Evolutionary conservation across 1,140 invertebrate species (phyloP).

Genomic region (Scaptomyza montana): DNA sequence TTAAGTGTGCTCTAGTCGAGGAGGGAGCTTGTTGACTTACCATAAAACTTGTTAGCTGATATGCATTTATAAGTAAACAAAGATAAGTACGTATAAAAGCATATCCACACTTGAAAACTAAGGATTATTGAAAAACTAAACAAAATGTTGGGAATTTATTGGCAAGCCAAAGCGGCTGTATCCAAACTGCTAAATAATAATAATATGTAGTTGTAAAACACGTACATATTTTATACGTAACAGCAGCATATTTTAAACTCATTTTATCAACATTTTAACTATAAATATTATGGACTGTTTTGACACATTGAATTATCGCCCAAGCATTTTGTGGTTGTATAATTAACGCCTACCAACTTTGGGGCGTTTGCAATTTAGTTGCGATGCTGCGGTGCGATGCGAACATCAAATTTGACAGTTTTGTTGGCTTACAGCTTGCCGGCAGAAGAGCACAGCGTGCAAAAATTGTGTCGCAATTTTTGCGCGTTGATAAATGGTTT

Average conservation of each 20-base stretch:
- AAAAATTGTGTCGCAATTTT: constrained; percentile 61
- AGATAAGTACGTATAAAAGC: too few species aligned
- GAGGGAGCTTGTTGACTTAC: not conserved
- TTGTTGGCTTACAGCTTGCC: constrained; percentile 58
- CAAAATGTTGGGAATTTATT: too few species aligned
- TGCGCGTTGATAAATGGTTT: constrained; percentile 64
- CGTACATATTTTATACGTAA: not conserved
- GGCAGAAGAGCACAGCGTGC: constrained; percentile 58
- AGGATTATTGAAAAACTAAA: too few species aligned
- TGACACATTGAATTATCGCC: constrained; percentile 45
- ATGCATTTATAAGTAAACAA: not conserved
- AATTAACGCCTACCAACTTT: constrained; percentile 39
- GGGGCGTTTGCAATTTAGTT: constrained; percentile 40
- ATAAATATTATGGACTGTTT: constrained; percentile 7
- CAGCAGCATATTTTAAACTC: not conserved
- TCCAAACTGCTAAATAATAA: too few species aligned
- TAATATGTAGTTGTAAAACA: too few species aligned
- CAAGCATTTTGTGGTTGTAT: constrained; percentile 31
- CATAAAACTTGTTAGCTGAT: too few species aligned
- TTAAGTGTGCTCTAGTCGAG: constrained; percentile 1
- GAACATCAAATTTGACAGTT: constrained; percentile 65
- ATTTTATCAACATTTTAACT: not conserved
- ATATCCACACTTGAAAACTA: too few species aligned
- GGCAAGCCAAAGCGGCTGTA: too few species aligned
- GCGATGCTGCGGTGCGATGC: constrained; percentile 29